Evolutionary conservation across 2,797 vertebrate species (phyloP).

Genomic region (Semaprochilodus insignis): DNA sequence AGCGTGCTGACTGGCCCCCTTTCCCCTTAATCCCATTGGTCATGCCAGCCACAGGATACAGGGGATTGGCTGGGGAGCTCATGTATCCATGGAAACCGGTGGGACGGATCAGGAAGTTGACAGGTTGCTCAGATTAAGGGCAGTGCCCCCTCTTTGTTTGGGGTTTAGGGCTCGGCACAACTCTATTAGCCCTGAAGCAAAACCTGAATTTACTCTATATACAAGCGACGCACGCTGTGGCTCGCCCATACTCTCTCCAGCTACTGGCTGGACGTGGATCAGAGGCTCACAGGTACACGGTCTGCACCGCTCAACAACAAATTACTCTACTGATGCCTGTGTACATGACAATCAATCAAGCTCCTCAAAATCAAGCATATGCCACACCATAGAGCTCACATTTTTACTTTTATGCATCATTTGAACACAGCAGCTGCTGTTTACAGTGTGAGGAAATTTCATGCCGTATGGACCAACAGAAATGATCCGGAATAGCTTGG

Average conservation of each 20-base stretch:
- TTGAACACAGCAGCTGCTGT: too few species aligned
- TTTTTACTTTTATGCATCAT: too few species aligned
- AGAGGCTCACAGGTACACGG: background rate
- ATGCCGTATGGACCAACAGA: too few species aligned
- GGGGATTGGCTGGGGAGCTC: constrained; percentile 54
- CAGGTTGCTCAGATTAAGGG: constrained; percentile 66
- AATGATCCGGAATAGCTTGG: too few species aligned
- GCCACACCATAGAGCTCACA: too few species aligned
- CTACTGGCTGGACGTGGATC: constrained; percentile 22
- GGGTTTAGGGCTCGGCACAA: constrained; percentile 58
- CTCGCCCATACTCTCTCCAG: background rate
- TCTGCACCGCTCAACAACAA: background rate
- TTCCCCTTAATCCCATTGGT: constrained; percentile 66
- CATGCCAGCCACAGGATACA: constrained; percentile 47
- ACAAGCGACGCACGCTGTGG: background rate
- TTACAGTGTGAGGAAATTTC: too few species aligned
- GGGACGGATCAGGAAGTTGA: constrained; percentile 62
- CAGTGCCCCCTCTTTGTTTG: constrained; percentile 58
- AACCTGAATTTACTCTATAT: constrained; percentile 39
- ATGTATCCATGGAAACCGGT: constrained; percentile 65
- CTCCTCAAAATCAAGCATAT: too few species aligned
- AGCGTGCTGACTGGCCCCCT: constrained; percentile 58
- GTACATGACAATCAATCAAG: too few species aligned
- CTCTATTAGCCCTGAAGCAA: constrained; percentile 58
- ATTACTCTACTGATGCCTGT: too few species aligned